These are phyloP conservation scores for Solen grandis DNA, from an alignment of 1,140 invertebrate genomes.

Conservation along the genomic window DNA sequence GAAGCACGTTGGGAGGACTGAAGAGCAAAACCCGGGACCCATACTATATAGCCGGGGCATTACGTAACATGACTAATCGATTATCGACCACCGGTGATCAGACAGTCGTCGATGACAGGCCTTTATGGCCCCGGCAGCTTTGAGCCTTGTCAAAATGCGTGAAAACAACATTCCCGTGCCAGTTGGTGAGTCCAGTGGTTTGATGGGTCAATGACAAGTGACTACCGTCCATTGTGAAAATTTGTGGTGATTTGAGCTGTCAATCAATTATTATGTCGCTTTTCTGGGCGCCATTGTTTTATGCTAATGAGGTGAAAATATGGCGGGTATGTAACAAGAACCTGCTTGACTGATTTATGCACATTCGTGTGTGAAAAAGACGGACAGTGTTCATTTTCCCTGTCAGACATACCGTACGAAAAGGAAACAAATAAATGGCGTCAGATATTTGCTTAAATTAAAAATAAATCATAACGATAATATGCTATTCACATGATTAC, in stretches of 20 bases:
- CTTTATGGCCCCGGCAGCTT: conserved; percentile 5
- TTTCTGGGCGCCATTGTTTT: too few species aligned
- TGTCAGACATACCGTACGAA: too few species aligned
- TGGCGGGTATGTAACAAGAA: too few species aligned
- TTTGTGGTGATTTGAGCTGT: neutral
- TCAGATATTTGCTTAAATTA: too few species aligned
- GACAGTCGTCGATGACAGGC: neutral
- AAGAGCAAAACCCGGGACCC: neutral
- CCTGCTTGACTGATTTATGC: too few species aligned
- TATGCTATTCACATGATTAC: too few species aligned
- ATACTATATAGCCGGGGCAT: conserved; percentile 24
- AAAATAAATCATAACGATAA: too few species aligned
- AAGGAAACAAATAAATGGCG: too few species aligned
- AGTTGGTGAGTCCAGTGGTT: conserved; percentile 15
- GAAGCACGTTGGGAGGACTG: neutral
- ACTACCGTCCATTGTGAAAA: neutral
- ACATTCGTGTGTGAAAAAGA: too few species aligned
- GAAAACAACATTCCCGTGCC: conserved; percentile 28
- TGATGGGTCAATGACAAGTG: conserved; percentile 4
- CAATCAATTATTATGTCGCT: too few species aligned
- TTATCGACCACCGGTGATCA: neutral
- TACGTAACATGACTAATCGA: conserved; percentile 46
- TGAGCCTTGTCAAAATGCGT: conserved; percentile 38
- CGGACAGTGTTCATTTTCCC: too few species aligned
- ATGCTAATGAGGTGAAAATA: too few species aligned